Evolutionary conservation across 2,888 invertebrate genomes (phyloP), one percentile per base, ranked within the genome.

Genomic region (Himalopsyche anomala): DNA sequence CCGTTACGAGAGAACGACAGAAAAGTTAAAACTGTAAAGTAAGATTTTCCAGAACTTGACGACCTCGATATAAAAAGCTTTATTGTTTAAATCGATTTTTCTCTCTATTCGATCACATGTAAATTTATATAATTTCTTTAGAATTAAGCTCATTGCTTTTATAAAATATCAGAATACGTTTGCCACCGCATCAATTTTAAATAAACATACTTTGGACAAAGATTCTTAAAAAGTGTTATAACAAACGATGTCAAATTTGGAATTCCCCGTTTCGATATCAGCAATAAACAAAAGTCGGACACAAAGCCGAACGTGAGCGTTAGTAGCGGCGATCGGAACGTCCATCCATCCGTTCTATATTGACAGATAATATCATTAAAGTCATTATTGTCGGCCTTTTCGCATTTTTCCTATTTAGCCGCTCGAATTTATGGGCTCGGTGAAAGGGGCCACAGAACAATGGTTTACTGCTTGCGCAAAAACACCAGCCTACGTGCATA

Each of bases 371-470:
- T 85, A 86, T 86, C 86, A 88, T 86, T 88, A 82, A 80, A 83
- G 87, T 84, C 84, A 88, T 88, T 86, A 84, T 36, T 45, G 84
- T 55, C 86, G 86, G 83, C 84, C 82, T 85, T 87, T 87, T 87
- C 87, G 87, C 84, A 87, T 86, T 86, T 88, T 88, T 88, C 86
- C 80, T 84, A 79, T 85, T 86, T 84, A 86, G 74, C 82, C 85
- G 36, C 12, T 28, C 38, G 79, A 51, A 87, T 87, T 87, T 87
- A 87, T 84, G 54, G 87, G 45, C 74, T 56, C 82, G 85, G 85
- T 83, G 87, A 88, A 88, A 88, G 85, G 87, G 85, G 84, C 81
- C 81, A 74, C 56, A 84, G 51, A 79, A 82, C 85, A 82, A 85
- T 85, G 85, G 81, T 82, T 85, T 80, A 85, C 81, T 74, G 85